Evolutionary conservation across 2,888 invertebrate species (phyloP), one percentile per base, ranked within the genome.

Genomic region (Piscicola geometra): DNA sequence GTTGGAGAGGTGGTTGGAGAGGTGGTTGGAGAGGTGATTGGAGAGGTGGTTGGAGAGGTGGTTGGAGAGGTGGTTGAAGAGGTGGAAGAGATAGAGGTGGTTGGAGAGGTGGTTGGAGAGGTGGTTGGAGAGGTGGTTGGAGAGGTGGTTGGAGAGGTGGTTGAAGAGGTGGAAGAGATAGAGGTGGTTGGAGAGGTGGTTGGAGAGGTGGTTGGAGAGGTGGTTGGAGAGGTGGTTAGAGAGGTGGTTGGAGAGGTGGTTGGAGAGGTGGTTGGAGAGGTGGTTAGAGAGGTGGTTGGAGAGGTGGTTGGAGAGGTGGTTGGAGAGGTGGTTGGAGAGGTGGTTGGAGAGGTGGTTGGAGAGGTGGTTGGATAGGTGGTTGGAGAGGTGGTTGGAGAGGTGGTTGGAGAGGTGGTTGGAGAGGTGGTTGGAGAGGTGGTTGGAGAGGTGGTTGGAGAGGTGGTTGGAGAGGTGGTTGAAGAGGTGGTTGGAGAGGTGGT

Each of bases 271-370:
- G n/a, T n/a, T n/a, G n/a, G n/a, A 97, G 78, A 99, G 86, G 85
- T 99, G 98, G 84, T 97, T 96, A 0, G 96, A 96, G 93, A 98
- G 96, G 87, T 97, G 97, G n/a, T 94, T 93, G 33, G 97, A 96
- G 77, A 99, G 88, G 1, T n/a, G n/a, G 9, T 25, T 28, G 35
- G 36, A 71, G 21, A 25, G 30, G 30, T 32, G 68, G 32, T 28
- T 68, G 30, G 32, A 68, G 5, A 32, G 32, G 30, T 33, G 30
- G 30, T 28, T n/a, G 9, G 33, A 69, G 1, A 18, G 15, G 3
- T 36, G 33, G 3, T 1, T 33, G 32, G 15, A 35, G 15, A 1
- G 33, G 21, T 36, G 33, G 33, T 32, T 21, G 35, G 35, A 64
- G 5, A n/a, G 25, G 9, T n/a, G n/a, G n/a, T n/a, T n/a, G n/a